Base-by-base conservation (phyloP, 2,113 vertebrate genomes). In the Fregata magnificens region DNA sequence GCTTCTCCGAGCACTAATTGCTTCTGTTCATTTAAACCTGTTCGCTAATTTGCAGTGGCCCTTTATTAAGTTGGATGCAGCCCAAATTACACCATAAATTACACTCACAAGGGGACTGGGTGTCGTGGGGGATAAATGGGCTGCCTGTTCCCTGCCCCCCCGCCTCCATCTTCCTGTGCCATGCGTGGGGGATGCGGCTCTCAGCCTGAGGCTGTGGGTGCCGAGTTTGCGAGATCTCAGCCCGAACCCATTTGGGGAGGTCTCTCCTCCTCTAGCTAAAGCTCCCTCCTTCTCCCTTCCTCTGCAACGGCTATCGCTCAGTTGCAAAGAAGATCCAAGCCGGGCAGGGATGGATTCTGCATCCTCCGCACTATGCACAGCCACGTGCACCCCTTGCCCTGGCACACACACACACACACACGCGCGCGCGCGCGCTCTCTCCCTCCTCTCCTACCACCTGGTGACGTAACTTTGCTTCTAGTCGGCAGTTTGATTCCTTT, bases 21-120 rank as follows among this genome's bases (percentile, higher is more conserved):
- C 98, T 98, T 98, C 98, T 98, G 97, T 97, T 97, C 98, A 98
- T 98, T 98, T 98, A 98, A 97, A 97, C 97, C 97, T 96, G 95
- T 97, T 98, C 96, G 95, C 97, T 98, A 98, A 98, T 98, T 98
- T 98, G 97, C 97, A 91, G 97, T 95, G 96, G 96, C 95, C 97
- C 97, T 98, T 98, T 98, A 98, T 98, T 97, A 98, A 98, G 98
- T 98, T 97, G 97, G 97, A 98, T 95, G 96, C 28, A 32, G 96
- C 97, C 98, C 98, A 97, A 98, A 98, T 98, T 97, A 98, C 95
- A 53, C 94, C 94, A 98, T 98, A 98, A 98, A 98, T 98, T 98
- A 98, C 5, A 0, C 92, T 95, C 32, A 45, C 93, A 61, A 96
- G 94, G 87, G 91, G 86, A 95, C 82, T 78, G 93, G 95, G 94